Evolutionary conservation across 2,888 invertebrate species (phyloP).

Genomic region (Cremastinae sp.): DNA sequence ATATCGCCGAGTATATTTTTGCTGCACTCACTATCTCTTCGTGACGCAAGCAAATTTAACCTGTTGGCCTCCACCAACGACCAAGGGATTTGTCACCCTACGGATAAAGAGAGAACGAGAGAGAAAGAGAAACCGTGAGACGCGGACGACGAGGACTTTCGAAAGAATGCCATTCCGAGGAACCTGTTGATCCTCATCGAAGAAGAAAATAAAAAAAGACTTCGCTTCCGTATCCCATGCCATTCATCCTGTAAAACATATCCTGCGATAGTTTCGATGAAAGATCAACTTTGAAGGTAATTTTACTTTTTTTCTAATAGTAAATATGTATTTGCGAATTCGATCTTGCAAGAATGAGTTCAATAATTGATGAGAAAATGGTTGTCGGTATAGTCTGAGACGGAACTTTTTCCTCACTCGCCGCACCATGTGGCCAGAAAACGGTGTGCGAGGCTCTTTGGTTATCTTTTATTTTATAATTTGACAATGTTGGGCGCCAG

Average conservation of each 20-base stretch:
- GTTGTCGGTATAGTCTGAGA: too few relatives aligned
- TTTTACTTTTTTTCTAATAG: too few relatives aligned
- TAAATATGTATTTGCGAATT: too few relatives aligned
- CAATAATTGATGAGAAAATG: too few relatives aligned
- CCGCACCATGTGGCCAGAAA: too few relatives aligned
- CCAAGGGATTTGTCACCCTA: slow-evolving; percentile 16
- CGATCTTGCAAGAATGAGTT: too few relatives aligned
- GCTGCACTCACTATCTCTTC: slow-evolving; percentile 38
- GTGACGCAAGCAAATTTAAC: slow-evolving; percentile 58
- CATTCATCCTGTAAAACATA: not conserved
- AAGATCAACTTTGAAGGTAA: too few relatives aligned
- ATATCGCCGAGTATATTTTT: too few relatives aligned
- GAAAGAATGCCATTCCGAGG: slow-evolving; percentile 33
- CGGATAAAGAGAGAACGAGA: slow-evolving; percentile 2
- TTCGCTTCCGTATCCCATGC: not conserved
- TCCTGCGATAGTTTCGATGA: not conserved
- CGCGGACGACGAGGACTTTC: not conserved
- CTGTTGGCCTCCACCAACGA: slow-evolving; percentile 47
- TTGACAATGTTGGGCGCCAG: too few relatives aligned
- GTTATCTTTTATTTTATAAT: too few relatives aligned
- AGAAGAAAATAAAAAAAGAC: not conserved
- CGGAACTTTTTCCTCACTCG: too few relatives aligned
- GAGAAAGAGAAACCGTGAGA: not conserved
- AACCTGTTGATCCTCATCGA: slow-evolving; percentile 54
- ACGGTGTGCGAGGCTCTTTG: too few relatives aligned